These are phyloP conservation scores for Bombylius major DNA, from an alignment of 2,888 invertebrate species.

Conservation along the genomic window DNA sequence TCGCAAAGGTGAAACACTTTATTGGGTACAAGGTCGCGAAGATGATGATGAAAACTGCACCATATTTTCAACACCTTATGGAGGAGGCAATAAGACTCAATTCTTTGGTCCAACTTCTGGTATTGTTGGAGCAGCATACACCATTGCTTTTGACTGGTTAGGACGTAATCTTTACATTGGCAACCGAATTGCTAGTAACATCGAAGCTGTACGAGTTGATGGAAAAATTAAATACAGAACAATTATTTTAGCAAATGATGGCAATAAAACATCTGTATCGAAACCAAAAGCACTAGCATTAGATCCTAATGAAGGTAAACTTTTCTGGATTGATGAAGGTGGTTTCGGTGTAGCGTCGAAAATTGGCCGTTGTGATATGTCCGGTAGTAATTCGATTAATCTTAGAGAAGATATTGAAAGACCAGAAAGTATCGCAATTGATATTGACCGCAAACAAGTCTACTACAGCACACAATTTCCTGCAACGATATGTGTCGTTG, in stretches of 20 bases:
- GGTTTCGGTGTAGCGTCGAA: conserved; percentile 80
- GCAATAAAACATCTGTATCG: conserved; percentile 71
- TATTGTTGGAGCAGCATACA: conserved; percentile 81
- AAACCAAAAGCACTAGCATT: conserved; percentile 77
- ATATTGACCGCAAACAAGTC: conserved; percentile 64
- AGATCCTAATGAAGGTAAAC: conserved; percentile 83
- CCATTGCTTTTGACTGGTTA: conserved; percentile 93
- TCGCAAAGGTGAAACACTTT: conserved; percentile 67
- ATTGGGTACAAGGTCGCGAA: conserved; percentile 73
- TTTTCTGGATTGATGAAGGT: conserved; percentile 96
- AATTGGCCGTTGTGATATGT: conserved; percentile 85
- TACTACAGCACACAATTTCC: conserved; percentile 80
- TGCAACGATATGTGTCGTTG: conserved; percentile 55
- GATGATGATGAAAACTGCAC: conserved; percentile 77
- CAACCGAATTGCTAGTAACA: conserved; percentile 77
- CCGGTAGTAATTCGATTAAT: conserved; percentile 67
- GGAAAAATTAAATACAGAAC: conserved; percentile 72
- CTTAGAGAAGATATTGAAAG: conserved; percentile 56
- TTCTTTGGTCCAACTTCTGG: conserved; percentile 72
- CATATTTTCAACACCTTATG: conserved; percentile 69
- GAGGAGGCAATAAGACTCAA: conserved; percentile 71
- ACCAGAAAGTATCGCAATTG: conserved; percentile 78
- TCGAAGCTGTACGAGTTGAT: conserved; percentile 78
- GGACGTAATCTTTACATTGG: conserved; percentile 90
- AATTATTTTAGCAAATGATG: conserved; percentile 81